Conservation (phyloP, 2,888 invertebrate genomes). For the Candidula unifasciata region DNA sequence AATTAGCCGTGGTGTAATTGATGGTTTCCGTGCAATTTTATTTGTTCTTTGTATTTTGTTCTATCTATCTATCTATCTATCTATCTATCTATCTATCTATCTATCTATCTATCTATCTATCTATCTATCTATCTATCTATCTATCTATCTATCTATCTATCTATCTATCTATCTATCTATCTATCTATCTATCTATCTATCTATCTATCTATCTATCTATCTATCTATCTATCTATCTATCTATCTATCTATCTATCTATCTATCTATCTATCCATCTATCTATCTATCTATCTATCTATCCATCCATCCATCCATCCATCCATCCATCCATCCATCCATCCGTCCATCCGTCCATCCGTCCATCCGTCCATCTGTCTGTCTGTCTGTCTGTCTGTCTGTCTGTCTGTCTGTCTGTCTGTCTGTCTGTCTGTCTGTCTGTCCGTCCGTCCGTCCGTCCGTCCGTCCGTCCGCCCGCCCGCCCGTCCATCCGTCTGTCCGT, state of each 20-base stretch:
- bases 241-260: too few species aligned
- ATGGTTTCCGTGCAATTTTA: too few species aligned
- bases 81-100: background rate
- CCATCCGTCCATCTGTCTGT: slow-evolving; percentile 23
- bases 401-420: slow-evolving; percentile 19
- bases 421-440: slow-evolving; percentile 25
- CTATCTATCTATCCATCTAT: background rate
- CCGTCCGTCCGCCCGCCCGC: background rate
- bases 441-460: background rate
- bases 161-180: slow-evolving; percentile 3
- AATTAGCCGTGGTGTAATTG: background rate
- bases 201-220: background rate
- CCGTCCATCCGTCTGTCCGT: background rate
- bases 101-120: background rate
- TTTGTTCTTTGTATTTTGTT: background rate
- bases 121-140: background rate
- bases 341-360: slow-evolving; percentile 12
- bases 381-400: slow-evolving; percentile 22
- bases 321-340: slow-evolving; percentile 23
- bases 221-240: background rate
- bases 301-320: slow-evolving; percentile 25
- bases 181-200: background rate
- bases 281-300: slow-evolving; percentile 32
- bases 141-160: background rate
- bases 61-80: background rate